Conservation (phyloP, 2,113 vertebrate genomes). For the Nothobranchius kuhntae region DNA sequence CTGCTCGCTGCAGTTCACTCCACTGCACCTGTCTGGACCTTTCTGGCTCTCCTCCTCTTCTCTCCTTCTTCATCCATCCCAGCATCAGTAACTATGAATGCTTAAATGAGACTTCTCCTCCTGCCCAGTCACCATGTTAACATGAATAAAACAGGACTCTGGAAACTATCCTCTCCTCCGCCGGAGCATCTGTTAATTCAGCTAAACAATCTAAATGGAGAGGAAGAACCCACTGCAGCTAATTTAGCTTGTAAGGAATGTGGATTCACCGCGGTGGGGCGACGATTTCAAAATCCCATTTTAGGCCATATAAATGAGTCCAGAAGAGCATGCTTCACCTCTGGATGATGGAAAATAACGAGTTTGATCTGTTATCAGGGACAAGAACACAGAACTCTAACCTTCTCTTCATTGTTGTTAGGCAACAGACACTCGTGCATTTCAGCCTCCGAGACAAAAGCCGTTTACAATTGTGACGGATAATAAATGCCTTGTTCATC, state of each 20-base stretch:
- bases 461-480: not conserved
- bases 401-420: no score
- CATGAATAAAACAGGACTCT: conserved; percentile 69
- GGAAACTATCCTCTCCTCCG: conserved; percentile 50
- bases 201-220: conserved; percentile 58
- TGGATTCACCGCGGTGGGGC: conserved; percentile 31
- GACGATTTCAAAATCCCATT: conserved; percentile 34
- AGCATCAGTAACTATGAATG: conserved; percentile 56
- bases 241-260: conserved; percentile 57
- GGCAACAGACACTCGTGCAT: no score
- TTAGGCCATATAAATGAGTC: conserved; percentile 8
- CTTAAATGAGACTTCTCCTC: conserved; percentile 66
- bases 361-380: conserved; percentile 3
- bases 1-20: conserved; percentile 57
- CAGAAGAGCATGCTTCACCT: not conserved
- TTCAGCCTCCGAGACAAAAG: no score
- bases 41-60: conserved; percentile 25
- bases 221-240: conserved; percentile 44
- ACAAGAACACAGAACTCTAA: not conserved
- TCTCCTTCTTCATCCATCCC: conserved; percentile 35
- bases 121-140: conserved; percentile 63
- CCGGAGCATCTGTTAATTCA: conserved; percentile 57
- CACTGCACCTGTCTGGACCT: conserved; percentile 65
- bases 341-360: conserved; percentile 4
- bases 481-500: not conserved